phyloP scores from a whole-genome alignment of 2,113 vertebrate species.

The Excalfactoria chinensis region DNA sequence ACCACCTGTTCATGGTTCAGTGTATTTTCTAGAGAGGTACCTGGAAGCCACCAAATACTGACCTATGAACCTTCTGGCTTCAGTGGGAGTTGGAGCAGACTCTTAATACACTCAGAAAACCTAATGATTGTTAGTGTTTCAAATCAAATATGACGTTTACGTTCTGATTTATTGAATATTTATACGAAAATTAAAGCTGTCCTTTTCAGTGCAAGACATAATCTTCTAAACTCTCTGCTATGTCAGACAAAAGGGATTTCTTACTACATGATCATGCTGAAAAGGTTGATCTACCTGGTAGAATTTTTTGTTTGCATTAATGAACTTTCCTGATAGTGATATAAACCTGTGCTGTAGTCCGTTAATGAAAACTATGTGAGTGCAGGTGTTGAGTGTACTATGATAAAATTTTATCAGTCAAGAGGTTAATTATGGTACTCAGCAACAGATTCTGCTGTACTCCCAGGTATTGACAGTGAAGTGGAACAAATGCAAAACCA shows the following conservation, averaged over 20 bases:
- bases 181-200: neutral
- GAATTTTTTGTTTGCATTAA: slow-evolving; percentile 45
- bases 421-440: slow-evolving; percentile 41
- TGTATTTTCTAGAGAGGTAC: neutral
- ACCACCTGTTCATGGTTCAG: neutral
- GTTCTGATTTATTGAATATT: neutral
- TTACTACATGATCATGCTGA: slow-evolving; percentile 3
- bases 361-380: slow-evolving; percentile 35
- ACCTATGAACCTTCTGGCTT: neutral
- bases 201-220: neutral
- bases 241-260: neutral
- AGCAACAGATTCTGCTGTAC: neutral
- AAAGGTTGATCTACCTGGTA: slow-evolving; percentile 35
- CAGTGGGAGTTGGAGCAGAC: neutral
- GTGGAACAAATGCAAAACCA: neutral
- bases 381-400: slow-evolving; percentile 56
- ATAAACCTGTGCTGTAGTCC: slow-evolving; percentile 58
- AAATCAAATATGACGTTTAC: neutral
- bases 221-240: neutral
- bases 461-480: slow-evolving; percentile 15
- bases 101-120: neutral
- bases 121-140: neutral
- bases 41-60: neutral
- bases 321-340: slow-evolving; percentile 52
- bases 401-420: slow-evolving; percentile 34